Evolutionary conservation across 2,797 vertebrate genomes (phyloP), one percentile per base, ranked within the genome.

Genomic region (Nothura maculosa): DNA sequence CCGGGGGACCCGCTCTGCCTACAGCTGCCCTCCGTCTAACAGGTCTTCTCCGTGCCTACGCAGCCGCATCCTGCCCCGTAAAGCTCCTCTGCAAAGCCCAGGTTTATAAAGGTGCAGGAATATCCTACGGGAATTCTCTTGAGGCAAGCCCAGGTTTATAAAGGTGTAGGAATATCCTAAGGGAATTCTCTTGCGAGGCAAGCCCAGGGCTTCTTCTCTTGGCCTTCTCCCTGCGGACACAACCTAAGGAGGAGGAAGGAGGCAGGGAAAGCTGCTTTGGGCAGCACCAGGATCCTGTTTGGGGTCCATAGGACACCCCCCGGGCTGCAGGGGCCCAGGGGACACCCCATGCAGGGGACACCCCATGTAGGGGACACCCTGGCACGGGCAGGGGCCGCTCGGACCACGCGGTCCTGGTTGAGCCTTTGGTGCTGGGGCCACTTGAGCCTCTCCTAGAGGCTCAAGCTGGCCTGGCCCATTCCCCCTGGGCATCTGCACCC

Each of bases 141-240:
- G 30, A 24, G 40, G 40, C 40, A 74, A 82, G 20, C 7, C 55
- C 32, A 9, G 27, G 25, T 66, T 79, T 52, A n/a, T 6, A 1
- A 36, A 80, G 32, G 24, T 13, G 6, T 6, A 8, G 22, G 43
- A 63, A n/a, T 36, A 52, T 54, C 36, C 55, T 21, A 20, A 18
- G 19, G 45, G 36, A 32, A 54, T 3, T 72, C 40, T 50, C 9
- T 34, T 0, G 0, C 19, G 30, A 24, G 40, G 40, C 40, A 74
- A 82, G 20, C 7, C 55, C 32, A 9, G 27, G 25, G 40, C 40
- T 40, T 40, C 40, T 40, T 40, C 40, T 13, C 40, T 54, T 28
- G 10, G 9, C n/a, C 2, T 0, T 54, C 10, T 5, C 27, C 42
- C 32, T 12, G 12, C 1, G n/a, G 52, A 54, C 52, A 54, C 52